Conservation (phyloP, 2,797 vertebrate genomes). For the Eptatretus atami region DNA sequence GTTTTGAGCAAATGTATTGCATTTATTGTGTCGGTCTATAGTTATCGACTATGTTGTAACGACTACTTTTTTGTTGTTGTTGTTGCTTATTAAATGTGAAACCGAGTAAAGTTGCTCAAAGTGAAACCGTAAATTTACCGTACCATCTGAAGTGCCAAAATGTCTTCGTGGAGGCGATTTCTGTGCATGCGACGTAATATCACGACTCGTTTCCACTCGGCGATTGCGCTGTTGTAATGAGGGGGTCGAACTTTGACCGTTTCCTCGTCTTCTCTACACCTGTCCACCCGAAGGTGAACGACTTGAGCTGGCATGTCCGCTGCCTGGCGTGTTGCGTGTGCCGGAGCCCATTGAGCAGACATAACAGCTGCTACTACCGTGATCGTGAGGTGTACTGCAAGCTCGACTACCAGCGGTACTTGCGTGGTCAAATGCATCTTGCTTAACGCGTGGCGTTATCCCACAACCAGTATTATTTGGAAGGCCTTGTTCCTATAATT, state of each 20-base stretch:
- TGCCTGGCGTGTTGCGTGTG: slow-evolving; percentile 82
- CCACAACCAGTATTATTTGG: too few relatives aligned
- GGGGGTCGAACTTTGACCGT: background rate
- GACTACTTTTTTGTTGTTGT: too few relatives aligned
- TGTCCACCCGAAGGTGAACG: slow-evolving; percentile 32
- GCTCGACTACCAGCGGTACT: slow-evolving; percentile 76
- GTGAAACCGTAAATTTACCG: slow-evolving; percentile 15
- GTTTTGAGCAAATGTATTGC: too few relatives aligned
- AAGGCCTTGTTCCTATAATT: too few relatives aligned
- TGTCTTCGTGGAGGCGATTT: background rate
- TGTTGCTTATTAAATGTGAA: too few relatives aligned
- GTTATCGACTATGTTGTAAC: too few relatives aligned
- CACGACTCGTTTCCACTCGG: background rate
- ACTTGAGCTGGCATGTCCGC: slow-evolving; percentile 74
- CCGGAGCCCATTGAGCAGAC: slow-evolving; percentile 45
- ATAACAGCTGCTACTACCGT: slow-evolving; percentile 79
- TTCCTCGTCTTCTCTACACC: background rate
- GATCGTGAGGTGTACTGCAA: slow-evolving; percentile 89
- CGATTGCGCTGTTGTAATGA: background rate
- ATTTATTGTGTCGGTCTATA: too few relatives aligned
- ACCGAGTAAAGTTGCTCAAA: slow-evolving; percentile 25
- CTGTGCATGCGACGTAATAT: background rate
- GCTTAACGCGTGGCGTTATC: too few relatives aligned
- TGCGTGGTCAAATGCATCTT: too few relatives aligned
- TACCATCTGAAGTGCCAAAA: slow-evolving; percentile 9